Percentiles rank a stretch among this genome's conserved stretches.
These are phyloP conservation scores for Agonopterix arenella DNA, from an alignment of 2,888 invertebrate species.

Conservation along the genomic window DNA sequence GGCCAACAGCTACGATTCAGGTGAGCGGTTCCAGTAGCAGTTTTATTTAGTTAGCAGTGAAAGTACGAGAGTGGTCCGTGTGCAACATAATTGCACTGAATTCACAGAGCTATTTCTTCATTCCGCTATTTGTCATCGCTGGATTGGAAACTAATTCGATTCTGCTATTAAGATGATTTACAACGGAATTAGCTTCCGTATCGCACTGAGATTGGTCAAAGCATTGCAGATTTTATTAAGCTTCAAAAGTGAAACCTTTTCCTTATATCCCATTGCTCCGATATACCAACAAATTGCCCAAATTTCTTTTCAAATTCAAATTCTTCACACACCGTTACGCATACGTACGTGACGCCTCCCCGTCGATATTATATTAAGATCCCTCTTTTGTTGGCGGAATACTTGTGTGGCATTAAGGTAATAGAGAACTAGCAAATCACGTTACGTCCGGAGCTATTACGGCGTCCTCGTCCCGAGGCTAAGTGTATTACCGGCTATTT, in stretches of 20 bases:
- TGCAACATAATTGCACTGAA: too few relatives aligned
- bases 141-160: too few relatives aligned
- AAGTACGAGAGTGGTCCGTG: too few relatives aligned
- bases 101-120: too few relatives aligned
- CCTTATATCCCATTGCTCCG: slow-evolving; percentile 9
- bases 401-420: slow-evolving; percentile 61
- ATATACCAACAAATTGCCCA: slow-evolving; percentile 19
- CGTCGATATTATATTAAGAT: slow-evolving; percentile 58
- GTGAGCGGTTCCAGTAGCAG: not conserved
- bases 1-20: not conserved
- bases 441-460: slow-evolving; percentile 59
- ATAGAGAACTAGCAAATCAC: slow-evolving; percentile 62
- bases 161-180: too few relatives aligned
- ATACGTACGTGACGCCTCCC: slow-evolving; percentile 26
- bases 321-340: slow-evolving; percentile 34
- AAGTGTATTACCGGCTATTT: slow-evolving; percentile 67
- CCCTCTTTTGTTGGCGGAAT: slow-evolving; percentile 56
- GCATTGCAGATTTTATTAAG: too few relatives aligned
- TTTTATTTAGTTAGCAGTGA: not conserved
- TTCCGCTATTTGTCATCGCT: too few relatives aligned
- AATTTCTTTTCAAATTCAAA: slow-evolving; percentile 30
- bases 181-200: too few relatives aligned
- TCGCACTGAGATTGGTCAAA: too few relatives aligned
- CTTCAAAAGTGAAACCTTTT: not conserved
- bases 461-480: slow-evolving; percentile 40